A percentile compares a stretch with the other conserved stretches of the same genome.
These are phyloP conservation scores for Carapus acus DNA, from an alignment of 2,797 vertebrate species.

Conservation along the genomic window DNA sequence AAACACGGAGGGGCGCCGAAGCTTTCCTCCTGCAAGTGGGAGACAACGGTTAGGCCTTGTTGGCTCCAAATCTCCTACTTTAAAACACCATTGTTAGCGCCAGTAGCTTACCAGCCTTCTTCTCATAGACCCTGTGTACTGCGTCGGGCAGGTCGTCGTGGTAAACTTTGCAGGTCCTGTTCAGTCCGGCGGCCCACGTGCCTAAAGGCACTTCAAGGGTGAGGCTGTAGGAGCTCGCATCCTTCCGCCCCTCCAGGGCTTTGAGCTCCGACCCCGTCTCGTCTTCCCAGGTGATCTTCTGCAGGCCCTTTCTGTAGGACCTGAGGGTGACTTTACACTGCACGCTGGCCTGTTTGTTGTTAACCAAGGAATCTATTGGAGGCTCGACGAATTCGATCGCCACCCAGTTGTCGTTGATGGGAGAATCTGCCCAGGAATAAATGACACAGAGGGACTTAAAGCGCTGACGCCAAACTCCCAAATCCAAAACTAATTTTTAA, in stretches of 20 bases:
- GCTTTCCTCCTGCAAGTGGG: constrained; percentile 45
- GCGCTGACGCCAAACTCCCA: background rate
- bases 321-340: constrained; percentile 25
- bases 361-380: constrained; percentile 28
- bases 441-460: background rate
- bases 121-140: background rate
- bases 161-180: constrained; percentile 25
- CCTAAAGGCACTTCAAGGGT: constrained; percentile 32
- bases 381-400: constrained; percentile 22
- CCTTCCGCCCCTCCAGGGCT: accelerated
- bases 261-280: accelerated
- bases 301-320: accelerated
- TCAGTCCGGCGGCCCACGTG: constrained; percentile 39
- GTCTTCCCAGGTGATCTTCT: background rate
- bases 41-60: constrained; percentile 47
- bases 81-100: background rate
- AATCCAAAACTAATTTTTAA: background rate
- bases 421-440: accelerated
- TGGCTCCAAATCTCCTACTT: background rate
- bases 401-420: accelerated
- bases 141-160: accelerated
- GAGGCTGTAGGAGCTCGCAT: accelerated
- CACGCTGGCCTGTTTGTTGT: background rate
- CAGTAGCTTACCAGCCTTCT: constrained; percentile 49
- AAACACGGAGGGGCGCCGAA: constrained; percentile 55